phyloP scores from a whole-genome alignment of 2,888 invertebrate genomes.

The Pseudococcus viburni region DNA sequence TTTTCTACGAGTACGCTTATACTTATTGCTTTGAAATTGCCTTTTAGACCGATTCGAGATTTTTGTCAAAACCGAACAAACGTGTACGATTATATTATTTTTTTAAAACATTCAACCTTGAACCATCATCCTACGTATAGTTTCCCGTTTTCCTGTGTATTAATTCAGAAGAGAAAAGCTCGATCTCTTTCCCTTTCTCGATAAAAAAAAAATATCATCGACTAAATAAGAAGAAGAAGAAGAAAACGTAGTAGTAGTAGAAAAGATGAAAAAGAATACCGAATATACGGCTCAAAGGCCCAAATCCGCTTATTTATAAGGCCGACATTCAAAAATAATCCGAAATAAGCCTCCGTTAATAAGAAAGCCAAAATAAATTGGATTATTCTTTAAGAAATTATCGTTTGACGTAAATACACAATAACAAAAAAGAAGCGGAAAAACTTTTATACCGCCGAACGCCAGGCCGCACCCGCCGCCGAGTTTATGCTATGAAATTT shows the following conservation, averaged over 20 bases:
- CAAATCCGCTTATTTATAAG: slow-evolving; percentile 49
- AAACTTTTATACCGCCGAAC: slow-evolving; percentile 21
- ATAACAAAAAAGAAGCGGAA: slow-evolving; percentile 21
- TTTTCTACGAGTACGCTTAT: not conserved
- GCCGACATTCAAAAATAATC: slow-evolving; percentile 45
- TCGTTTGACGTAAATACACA: slow-evolving; percentile 50
- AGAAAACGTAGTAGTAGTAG: not conserved
- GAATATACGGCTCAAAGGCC: slow-evolving; percentile 26
- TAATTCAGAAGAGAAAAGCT: not conserved
- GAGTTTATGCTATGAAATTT: slow-evolving; percentile 32
- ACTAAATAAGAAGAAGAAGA: not conserved
- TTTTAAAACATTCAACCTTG: slow-evolving; percentile 18
- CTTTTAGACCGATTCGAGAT: not conserved
- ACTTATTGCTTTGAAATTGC: not conserved
- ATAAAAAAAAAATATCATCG: slow-evolving; percentile 12
- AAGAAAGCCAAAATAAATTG: slow-evolving; percentile 53
- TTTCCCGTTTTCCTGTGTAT: not conserved
- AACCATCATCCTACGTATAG: slow-evolving; percentile 22
- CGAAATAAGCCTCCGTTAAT: slow-evolving; percentile 43
- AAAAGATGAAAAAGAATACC: not conserved
- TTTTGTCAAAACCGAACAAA: slow-evolving; percentile 32
- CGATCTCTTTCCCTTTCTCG: not conserved
- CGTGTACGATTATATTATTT: slow-evolving; percentile 14
- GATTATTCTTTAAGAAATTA: slow-evolving; percentile 52
- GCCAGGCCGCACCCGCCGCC: not conserved